Evolutionary conservation across 2,797 vertebrate species (phyloP), one percentile per base, ranked within the genome.

Genomic region (Choloepus didactylus): DNA sequence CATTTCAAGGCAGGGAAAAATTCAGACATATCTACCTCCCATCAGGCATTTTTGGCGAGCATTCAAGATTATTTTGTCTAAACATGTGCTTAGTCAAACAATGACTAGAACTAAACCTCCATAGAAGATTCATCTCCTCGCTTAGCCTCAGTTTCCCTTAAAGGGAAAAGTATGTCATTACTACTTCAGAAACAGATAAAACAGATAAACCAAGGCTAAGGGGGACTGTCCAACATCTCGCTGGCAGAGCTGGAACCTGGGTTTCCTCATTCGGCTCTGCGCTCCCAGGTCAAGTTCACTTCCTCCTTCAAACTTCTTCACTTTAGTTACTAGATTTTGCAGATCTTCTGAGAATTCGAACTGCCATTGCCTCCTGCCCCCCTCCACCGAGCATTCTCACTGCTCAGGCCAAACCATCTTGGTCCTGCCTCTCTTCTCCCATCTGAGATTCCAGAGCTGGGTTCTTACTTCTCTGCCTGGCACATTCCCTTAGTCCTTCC

Each of bases 41-140:
- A 35, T 12, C 1, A 18, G 18, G 16, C 6, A 56, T 21, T 73
- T 67, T 44, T 5, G 29, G 29, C 23, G 5, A 41, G n/a, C 21
- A 29, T 15, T 8, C 29, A 23, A 46, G 67, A 81, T 25, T 8
- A 31, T 10, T 76, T 12, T n/a, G 25, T 31, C 54, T 27, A 72
- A 41, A 62, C 18, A 9, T 12, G 59, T 56, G 49, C 23, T 38
- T 46, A 18, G 49, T 9, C 5, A 46, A 38, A 16, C 4, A 41
- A 25, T 18, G 29, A 11, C 23, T 35, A 27, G n/a, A 44, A 38
- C 9, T 59, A 12, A 23, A 21, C 16, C n/a, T 7, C 21, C 69
- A 59, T 0, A 0, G 29, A 59, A 21, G 62, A 23, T 2, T 0
- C 41, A 44, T 10, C 6, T 59, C 19, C 54, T 49, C 23, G 27